Percentiles rank a stretch among this genome's conserved stretches.
Evolutionary conservation across 2,113 vertebrate genomes (phyloP).

Genomic region (Corythornis madagascariensis): DNA sequence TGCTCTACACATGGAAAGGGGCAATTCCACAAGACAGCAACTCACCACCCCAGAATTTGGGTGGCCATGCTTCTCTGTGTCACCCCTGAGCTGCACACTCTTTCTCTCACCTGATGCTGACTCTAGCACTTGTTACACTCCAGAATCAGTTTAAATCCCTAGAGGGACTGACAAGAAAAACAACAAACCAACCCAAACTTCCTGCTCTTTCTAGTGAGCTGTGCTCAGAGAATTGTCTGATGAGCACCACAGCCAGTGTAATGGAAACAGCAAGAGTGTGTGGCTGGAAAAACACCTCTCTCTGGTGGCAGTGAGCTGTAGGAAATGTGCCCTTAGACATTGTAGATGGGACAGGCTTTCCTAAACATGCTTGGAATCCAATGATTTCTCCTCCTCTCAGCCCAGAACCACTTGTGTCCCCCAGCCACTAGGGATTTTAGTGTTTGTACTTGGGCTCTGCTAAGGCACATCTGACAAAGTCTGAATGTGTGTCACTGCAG

Average conservation of each 20-base stretch:
- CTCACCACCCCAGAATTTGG: background rate
- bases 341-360: background rate
- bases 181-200: background rate
- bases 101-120: background rate
- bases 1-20: background rate
- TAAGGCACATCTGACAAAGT: background rate
- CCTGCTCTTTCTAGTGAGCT: background rate
- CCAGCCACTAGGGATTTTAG: background rate
- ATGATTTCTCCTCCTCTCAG: background rate
- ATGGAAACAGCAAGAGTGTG: background rate
- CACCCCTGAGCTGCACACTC: background rate
- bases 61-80: background rate
- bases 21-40: background rate
- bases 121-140: background rate
- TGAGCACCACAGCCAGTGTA: background rate
- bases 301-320: background rate
- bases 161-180: background rate
- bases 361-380: background rate
- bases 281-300: background rate
- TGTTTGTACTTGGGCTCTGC: background rate
- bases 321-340: background rate
- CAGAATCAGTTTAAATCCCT: background rate
- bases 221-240: background rate
- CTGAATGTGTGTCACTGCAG: background rate
- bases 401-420: background rate